Conservation (phyloP, 1,140 invertebrate genomes). For the Apis florea region DNA sequence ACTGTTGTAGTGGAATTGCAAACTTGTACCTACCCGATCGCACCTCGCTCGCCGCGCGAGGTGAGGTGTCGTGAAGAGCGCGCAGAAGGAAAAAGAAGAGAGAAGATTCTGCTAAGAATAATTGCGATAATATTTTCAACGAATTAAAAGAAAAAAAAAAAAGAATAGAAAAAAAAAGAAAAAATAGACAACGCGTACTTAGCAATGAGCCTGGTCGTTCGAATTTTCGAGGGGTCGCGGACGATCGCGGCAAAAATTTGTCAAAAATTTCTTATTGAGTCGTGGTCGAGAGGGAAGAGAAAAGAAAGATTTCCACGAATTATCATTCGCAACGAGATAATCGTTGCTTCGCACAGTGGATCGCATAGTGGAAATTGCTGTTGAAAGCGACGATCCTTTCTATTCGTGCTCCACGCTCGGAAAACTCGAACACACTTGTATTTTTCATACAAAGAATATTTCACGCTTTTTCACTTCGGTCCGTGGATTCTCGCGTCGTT, state of each 20-base stretch:
- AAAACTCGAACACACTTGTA: not conserved
- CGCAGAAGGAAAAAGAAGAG: slow-evolving; percentile 1
- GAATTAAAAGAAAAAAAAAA: slow-evolving; percentile 52
- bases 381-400: not conserved
- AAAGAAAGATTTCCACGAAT: not conserved
- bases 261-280: not conserved
- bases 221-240: slow-evolving; percentile 49
- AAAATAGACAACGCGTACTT: slow-evolving; percentile 53
- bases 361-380: not conserved
- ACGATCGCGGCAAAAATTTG: slow-evolving; percentile 15
- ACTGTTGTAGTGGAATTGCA: slow-evolving; percentile 71
- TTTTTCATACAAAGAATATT: not conserved
- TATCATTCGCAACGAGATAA: not conserved
- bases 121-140: slow-evolving; percentile 58
- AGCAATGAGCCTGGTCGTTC: slow-evolving; percentile 53
- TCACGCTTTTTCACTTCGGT: not conserved
- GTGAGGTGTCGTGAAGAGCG: not conserved
- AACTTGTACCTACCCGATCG: slow-evolving; percentile 59
- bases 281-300: not conserved
- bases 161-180: slow-evolving; percentile 48
- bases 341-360: slow-evolving; percentile 1
- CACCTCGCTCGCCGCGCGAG: not conserved
- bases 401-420: not conserved
- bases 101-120: slow-evolving; percentile 42
- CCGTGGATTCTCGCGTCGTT: not conserved